These are phyloP conservation scores for Sebastes jordani DNA, from an alignment of 2,797 vertebrate genomes.

Conservation along the genomic window DNA sequence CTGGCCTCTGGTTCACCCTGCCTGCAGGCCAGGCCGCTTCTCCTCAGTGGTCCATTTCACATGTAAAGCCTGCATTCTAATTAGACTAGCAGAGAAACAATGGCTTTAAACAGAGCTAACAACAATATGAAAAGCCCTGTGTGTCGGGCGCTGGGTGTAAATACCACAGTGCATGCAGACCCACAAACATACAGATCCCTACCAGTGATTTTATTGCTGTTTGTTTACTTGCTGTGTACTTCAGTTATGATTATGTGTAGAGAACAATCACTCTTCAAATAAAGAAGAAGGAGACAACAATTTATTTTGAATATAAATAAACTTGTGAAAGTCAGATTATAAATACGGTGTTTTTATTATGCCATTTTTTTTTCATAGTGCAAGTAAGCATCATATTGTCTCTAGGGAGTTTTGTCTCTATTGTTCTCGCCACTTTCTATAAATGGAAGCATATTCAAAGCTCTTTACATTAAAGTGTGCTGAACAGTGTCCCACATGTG, in stretches of 20 bases:
- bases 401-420: too few relatives aligned
- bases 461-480: not conserved
- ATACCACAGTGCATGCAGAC: not conserved
- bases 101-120: conserved; percentile 17
- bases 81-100: conserved; percentile 28
- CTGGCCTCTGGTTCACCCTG: conserved; percentile 3
- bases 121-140: not conserved
- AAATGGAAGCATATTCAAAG: not conserved
- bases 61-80: conserved; percentile 29
- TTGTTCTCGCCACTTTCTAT: not conserved
- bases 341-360: not conserved
- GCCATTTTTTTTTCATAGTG: not conserved
- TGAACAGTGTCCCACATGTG: not conserved
- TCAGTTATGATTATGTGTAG: not conserved
- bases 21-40: not conserved
- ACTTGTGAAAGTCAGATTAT: not conserved
- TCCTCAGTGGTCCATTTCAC: conserved; percentile 17
- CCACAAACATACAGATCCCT: not conserved
- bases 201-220: not conserved
- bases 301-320: not conserved
- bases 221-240: not conserved
- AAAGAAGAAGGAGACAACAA: not conserved
- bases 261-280: not conserved
- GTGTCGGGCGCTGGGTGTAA: not conserved
- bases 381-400: too few relatives aligned